A percentile compares a stretch with the other conserved stretches of the same genome.
Conservation (phyloP, 2,888 invertebrate genomes). For the Neria commutata region DNA sequence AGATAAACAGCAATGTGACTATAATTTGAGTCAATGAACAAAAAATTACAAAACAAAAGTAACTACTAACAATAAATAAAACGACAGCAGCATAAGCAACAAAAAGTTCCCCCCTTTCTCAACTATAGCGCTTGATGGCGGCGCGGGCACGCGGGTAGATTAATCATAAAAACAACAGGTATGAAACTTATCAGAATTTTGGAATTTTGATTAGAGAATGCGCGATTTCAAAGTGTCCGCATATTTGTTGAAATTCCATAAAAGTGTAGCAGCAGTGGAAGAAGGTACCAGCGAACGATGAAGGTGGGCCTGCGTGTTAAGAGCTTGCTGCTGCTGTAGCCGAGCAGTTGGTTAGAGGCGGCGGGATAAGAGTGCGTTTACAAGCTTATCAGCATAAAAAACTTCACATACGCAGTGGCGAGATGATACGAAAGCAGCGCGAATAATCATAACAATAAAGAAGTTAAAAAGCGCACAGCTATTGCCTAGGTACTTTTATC, state of each 20-base stretch:
- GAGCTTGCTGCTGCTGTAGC: no score
- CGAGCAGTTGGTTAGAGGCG: no score
- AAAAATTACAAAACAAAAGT: constrained; percentile 8
- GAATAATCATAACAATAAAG: no score
- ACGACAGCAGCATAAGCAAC: not conserved
- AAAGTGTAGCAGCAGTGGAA: not conserved
- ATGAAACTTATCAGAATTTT: constrained; percentile 11
- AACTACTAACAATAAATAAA: constrained; percentile 12
- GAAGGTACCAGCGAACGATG: constrained; percentile 4
- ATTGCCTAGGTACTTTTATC: no score
- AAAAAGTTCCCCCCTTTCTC: not conserved
- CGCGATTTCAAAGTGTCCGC: constrained; percentile 5
- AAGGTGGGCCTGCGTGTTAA: no score
- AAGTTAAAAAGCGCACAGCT: no score
- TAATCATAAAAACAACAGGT: not conserved
- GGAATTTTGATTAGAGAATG: constrained; percentile 1
- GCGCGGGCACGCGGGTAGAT: no score
- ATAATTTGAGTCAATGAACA: constrained; percentile 1
- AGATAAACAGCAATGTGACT: not conserved
- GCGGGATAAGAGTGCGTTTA: no score
- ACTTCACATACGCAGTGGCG: no score
- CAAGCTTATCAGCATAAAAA: no score
- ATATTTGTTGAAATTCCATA: constrained; percentile 8
- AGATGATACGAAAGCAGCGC: no score
- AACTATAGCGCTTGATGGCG: no score